Percentiles rank a stretch among this genome's conserved stretches.
These are phyloP conservation scores for Manis javanica DNA, from an alignment of 2,797 vertebrate genomes.

Conservation along the genomic window DNA sequence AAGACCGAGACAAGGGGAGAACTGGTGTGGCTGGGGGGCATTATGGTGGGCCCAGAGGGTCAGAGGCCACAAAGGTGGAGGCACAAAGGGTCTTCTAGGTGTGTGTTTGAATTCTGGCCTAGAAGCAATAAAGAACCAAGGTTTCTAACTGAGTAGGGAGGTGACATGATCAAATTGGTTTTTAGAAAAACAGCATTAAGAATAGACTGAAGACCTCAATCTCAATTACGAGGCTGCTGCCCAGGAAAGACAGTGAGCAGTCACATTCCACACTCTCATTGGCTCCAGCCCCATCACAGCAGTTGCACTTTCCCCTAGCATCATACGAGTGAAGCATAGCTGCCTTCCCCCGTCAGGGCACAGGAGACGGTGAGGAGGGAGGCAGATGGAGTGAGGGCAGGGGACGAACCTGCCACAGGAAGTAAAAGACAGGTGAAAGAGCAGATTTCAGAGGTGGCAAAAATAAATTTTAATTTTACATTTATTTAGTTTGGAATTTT, in stretches of 20 bases:
- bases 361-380: not conserved
- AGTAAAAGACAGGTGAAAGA: not conserved
- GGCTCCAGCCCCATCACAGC: not conserved
- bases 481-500: not conserved
- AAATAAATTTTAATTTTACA: not conserved
- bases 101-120: not conserved
- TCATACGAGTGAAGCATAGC: fast-evolving
- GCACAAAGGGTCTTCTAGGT: not conserved
- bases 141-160: not conserved
- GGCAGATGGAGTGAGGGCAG: fast-evolving
- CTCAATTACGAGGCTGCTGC: not conserved
- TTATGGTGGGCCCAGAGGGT: fast-evolving
- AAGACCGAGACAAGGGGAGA: not conserved
- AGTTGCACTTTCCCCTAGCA: not conserved
- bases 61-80: not conserved
- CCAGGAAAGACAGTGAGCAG: not conserved
- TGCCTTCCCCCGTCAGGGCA: not conserved
- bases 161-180: not conserved
- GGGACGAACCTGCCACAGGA: not conserved
- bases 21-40: too few relatives aligned
- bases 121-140: not conserved
- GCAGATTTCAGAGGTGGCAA: not conserved
- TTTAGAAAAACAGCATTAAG: not conserved
- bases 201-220: not conserved
- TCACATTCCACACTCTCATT: not conserved